phyloP scores from a whole-genome alignment of 1,140 invertebrate species.

The Calosoma granatense region DNA sequence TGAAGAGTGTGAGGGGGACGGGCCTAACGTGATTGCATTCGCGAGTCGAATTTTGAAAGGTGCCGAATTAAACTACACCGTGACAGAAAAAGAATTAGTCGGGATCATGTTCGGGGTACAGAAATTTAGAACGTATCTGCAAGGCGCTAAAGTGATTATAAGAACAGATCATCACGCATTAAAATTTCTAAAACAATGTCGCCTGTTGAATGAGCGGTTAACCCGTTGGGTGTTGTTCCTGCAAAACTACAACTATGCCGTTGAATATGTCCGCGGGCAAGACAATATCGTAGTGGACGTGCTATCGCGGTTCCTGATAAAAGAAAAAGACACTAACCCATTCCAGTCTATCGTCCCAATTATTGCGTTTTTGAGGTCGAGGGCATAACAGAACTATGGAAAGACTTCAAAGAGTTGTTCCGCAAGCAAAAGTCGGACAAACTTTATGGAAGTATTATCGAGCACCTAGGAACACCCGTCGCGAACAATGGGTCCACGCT shows the following conservation, averaged over 20 bases:
- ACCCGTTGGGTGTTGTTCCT: conserved; percentile 33
- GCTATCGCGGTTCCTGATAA: conserved; percentile 13
- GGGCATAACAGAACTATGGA: not conserved
- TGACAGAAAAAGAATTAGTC: conserved; percentile 25
- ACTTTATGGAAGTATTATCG: not conserved
- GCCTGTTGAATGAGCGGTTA: conserved; percentile 29
- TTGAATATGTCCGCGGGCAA: conserved; percentile 24
- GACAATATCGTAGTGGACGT: conserved; percentile 24
- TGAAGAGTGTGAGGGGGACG: conserved; percentile 13
- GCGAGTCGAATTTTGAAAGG: conserved; percentile 14
- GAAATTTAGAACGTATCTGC: conserved; percentile 25
- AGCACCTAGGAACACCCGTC: not conserved
- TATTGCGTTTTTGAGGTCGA: not conserved
- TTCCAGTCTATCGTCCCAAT: not conserved
- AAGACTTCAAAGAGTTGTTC: not conserved
- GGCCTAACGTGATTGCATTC: conserved; percentile 12
- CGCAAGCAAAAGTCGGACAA: not conserved
- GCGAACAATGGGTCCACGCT: not conserved
- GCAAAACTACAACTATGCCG: conserved; percentile 32
- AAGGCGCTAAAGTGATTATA: conserved; percentile 21
- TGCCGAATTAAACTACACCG: conserved; percentile 22
- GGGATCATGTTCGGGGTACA: conserved; percentile 24
- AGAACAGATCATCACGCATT: conserved; percentile 37
- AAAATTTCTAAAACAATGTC: conserved; percentile 30
- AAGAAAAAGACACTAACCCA: not conserved